Conservation (phyloP, 2,888 invertebrate species). For the Eupeodes latifasciatus region DNA sequence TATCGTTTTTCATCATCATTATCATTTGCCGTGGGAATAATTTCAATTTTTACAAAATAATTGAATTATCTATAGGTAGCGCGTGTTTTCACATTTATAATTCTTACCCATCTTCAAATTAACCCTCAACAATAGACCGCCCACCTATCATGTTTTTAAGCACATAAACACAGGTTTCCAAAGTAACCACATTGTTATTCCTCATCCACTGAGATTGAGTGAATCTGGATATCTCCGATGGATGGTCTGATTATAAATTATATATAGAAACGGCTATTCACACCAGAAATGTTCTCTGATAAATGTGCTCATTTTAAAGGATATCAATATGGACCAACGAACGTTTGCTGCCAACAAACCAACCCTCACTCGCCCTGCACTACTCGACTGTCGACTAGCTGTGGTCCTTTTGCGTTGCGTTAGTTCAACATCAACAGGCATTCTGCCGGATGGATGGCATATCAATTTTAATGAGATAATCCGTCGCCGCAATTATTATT, state of each 20-base stretch:
- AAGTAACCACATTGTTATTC: slow-evolving; percentile 62
- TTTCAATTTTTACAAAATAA: slow-evolving; percentile 40
- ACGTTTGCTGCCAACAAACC: slow-evolving; percentile 22
- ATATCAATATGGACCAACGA: slow-evolving; percentile 22
- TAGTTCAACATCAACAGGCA: slow-evolving; percentile 60
- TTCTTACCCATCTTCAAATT: slow-evolving; percentile 14
- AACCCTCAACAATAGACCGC: slow-evolving; percentile 50
- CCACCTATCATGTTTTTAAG: slow-evolving; percentile 64
- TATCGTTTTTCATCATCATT: slow-evolving; percentile 60
- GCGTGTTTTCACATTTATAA: slow-evolving; percentile 23
- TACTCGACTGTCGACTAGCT: not conserved
- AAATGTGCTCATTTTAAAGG: not conserved
- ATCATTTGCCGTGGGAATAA: slow-evolving; percentile 55
- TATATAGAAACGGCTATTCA: slow-evolving; percentile 24
- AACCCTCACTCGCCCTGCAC: slow-evolving; percentile 22
- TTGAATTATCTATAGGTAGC: slow-evolving; percentile 43
- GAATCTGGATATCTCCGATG: not conserved
- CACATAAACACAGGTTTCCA: slow-evolving; percentile 58
- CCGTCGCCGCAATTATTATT: slow-evolving; percentile 34
- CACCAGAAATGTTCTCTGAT: slow-evolving; percentile 35
- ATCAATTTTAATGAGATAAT: slow-evolving; percentile 61
- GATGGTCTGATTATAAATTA: not conserved
- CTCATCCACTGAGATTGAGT: slow-evolving; percentile 1
- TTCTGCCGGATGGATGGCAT: slow-evolving; percentile 4
- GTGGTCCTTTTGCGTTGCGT: not conserved